These are phyloP conservation scores for Mesocentrotus franciscanus DNA, from an alignment of 53 echinoderm and acorn worm species.

Conservation along the genomic window DNA sequence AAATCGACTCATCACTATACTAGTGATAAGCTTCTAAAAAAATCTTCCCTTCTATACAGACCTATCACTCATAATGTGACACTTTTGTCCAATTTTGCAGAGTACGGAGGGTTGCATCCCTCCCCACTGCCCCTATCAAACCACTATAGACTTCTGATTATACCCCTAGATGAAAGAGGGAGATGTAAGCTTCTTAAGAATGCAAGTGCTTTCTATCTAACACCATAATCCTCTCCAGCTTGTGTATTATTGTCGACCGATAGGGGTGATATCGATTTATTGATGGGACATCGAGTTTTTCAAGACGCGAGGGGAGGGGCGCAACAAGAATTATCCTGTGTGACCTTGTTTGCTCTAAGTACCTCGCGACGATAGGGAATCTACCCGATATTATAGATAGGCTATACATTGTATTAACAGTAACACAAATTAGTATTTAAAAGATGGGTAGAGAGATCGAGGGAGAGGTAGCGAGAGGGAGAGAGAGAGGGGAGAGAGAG, in stretches of 20 bases:
- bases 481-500: not conserved
- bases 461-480: not conserved
- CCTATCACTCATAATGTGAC: too few species aligned
- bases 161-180: not conserved
- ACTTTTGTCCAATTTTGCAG: not conserved
- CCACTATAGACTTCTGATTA: not conserved
- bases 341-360: not conserved
- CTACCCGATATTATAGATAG: not conserved
- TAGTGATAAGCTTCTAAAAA: too few species aligned
- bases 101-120: not conserved
- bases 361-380: not conserved
- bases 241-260: not conserved
- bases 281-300: not conserved
- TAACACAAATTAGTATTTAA: not conserved
- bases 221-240: not conserved
- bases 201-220: not conserved
- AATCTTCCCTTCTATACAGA: too few species aligned
- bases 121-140: not conserved
- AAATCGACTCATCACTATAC: too few species aligned
- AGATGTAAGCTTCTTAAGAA: not conserved
- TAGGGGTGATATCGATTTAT: constrained; percentile 14
- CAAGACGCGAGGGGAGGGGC: constrained; percentile 14
- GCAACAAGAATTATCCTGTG: not conserved
- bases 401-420: not conserved
- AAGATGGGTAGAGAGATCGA: not conserved